A percentile compares a stretch with the other conserved stretches of the same genome.
Conservation (phyloP, 1,140 invertebrate genomes). For the Neodiprion virginianus region DNA sequence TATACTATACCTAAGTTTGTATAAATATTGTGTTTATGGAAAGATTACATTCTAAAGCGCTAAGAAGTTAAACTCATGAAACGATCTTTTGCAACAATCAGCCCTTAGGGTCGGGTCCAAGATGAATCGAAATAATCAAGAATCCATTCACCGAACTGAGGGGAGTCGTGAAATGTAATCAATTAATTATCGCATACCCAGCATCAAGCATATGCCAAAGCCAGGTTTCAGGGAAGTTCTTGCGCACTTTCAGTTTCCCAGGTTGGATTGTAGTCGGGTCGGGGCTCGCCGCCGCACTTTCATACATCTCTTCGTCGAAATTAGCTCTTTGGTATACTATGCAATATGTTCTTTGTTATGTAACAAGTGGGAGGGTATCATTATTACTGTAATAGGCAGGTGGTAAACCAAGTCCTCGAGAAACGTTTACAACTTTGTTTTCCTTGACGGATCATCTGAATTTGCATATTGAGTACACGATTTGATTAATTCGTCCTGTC, state of each 20-base stretch:
- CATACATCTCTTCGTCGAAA: slow-evolving; percentile 48
- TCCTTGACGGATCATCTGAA: no score
- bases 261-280: slow-evolving; percentile 45
- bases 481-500: no score
- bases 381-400: background rate
- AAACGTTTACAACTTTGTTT: background rate
- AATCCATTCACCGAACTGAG: no score
- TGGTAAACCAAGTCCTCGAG: background rate
- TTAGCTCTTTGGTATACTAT: slow-evolving; percentile 66
- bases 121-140: no score
- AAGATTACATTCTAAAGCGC: no score
- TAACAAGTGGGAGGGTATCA: background rate
- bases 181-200: slow-evolving; percentile 55
- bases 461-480: no score
- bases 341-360: slow-evolving; percentile 16
- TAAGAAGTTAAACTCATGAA: no score
- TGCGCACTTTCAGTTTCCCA: slow-evolving; percentile 62
- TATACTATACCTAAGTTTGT: no score
- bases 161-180: background rate
- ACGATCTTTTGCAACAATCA: no score
- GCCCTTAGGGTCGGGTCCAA: no score
- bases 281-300: slow-evolving; percentile 45
- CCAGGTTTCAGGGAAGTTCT: slow-evolving; percentile 72
- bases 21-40: no score
- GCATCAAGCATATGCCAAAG: slow-evolving; percentile 67